Evolutionary conservation across 2,888 invertebrate genomes (phyloP).

Genomic region (Catocala sponsa): DNA sequence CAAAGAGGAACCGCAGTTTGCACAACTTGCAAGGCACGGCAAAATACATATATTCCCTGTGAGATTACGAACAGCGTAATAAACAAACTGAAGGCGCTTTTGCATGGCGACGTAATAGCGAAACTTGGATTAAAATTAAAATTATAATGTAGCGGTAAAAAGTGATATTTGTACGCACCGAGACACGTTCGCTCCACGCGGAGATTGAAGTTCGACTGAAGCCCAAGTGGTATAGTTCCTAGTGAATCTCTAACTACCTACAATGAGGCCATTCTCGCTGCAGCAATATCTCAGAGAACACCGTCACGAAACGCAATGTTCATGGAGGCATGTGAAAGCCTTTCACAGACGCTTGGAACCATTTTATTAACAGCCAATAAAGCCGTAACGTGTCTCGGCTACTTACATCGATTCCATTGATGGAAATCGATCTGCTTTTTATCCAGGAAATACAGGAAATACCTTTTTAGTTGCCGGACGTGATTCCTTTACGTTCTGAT

Average conservation of each 20-base stretch:
- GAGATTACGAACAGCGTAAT: constrained; percentile 38
- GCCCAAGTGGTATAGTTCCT: constrained; percentile 36
- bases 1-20: constrained; percentile 31
- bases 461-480: constrained; percentile 16
- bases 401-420: constrained; percentile 38
- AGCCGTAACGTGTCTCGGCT: constrained; percentile 48
- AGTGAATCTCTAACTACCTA: constrained; percentile 52
- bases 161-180: constrained; percentile 42
- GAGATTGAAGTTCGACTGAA: constrained; percentile 55
- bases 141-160: constrained; percentile 4
- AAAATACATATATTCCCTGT: constrained; percentile 39
- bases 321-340: constrained; percentile 63
- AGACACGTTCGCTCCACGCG: constrained; percentile 45
- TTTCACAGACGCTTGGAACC: constrained; percentile 55
- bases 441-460: constrained; percentile 31
- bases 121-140: constrained; percentile 30
- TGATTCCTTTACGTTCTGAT: neutral
- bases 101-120: constrained; percentile 26
- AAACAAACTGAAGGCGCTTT: constrained; percentile 42
- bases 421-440: constrained; percentile 39
- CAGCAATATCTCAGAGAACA: constrained; percentile 60
- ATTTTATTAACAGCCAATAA: constrained; percentile 73
- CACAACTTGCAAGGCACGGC: constrained; percentile 40
- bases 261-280: constrained; percentile 42
- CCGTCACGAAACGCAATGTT: constrained; percentile 58